Evolutionary conservation across 2,797 vertebrate species (phyloP), one percentile per base, ranked within the genome.

Genomic region (Arrhamphus sclerolepis): DNA sequence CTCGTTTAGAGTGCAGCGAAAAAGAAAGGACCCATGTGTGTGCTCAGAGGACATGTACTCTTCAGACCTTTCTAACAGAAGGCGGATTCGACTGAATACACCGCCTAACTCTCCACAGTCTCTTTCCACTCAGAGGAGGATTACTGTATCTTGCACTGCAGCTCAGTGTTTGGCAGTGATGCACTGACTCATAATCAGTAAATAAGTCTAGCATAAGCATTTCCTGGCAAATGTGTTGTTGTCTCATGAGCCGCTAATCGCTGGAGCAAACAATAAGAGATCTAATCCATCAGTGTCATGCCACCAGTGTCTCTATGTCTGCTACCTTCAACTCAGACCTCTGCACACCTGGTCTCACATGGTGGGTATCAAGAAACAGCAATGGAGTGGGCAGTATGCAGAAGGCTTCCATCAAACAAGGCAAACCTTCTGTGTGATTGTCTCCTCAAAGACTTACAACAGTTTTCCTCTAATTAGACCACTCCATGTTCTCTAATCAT

Each of bases 221-320:
- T 91, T 90, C 18, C 28, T 75, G 38, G 67, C 71, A 72, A 77
- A 83, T 60, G 4, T 53, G 65, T 80, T 66, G 73, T 74, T 69
- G 82, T 85, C 89, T 87, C 86, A 53, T 56, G 86, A 83, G 88
- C 79, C 7, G 46, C 68, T 89, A 85, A 87, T 89, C 80, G 62
- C 77, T 81, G 81, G 65, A 84, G 84, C 73, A 41, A 64, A 70
- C 86, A 85, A 84, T 90, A 85, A 87, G 73, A 58, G 8, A 64
- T 76, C 82, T 73, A 83, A 91, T 92, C 89, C 84, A 90, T 92
- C 89, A 91, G 71, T 60, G 58, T 90, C 85, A 90, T 87, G 87
- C 38, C 48, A 31, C n/a, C 48, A 40, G 57, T 75, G 59, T 67
- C 76, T 68, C 46, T 38, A 18, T 73, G 58, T 55, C 57, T 56